These are phyloP conservation scores for Prunella fulvescens DNA, from an alignment of 2,113 vertebrate species.

Conservation along the genomic window DNA sequence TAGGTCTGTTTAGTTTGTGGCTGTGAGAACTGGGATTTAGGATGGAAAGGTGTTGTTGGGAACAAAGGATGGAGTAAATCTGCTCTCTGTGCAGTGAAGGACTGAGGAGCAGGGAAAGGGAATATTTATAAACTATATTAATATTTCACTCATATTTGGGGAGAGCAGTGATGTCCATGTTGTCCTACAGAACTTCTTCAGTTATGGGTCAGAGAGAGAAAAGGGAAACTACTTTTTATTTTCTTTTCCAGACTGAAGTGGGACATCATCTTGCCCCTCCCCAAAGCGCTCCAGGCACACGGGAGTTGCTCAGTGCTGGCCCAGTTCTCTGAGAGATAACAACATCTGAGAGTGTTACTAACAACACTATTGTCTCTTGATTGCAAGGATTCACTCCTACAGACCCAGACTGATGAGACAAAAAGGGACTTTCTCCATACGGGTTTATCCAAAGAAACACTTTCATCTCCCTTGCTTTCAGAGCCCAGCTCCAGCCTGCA, in stretches of 20 bases:
- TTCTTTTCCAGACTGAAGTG: neutral
- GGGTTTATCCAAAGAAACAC: neutral
- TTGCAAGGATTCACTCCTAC: neutral
- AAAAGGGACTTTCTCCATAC: neutral
- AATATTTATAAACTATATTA: neutral
- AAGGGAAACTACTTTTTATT: neutral
- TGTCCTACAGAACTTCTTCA: neutral
- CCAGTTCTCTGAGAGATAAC: neutral
- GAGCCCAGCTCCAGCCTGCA: neutral
- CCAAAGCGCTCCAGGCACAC: neutral
- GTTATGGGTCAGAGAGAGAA: neutral
- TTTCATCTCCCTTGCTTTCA: neutral
- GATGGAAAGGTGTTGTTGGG: neutral
- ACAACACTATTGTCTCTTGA: neutral
- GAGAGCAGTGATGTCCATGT: neutral
- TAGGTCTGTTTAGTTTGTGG: neutral
- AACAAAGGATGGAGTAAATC: neutral
- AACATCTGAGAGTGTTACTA: neutral
- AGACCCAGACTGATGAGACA: neutral
- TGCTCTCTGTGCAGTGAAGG: neutral
- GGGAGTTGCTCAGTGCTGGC: neutral
- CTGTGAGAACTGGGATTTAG: neutral
- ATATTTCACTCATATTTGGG: too few relatives aligned
- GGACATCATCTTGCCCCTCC: neutral
- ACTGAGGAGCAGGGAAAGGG: neutral